Conservation (phyloP, 2,113 vertebrate species). For the Pygoscelis antarcticus region DNA sequence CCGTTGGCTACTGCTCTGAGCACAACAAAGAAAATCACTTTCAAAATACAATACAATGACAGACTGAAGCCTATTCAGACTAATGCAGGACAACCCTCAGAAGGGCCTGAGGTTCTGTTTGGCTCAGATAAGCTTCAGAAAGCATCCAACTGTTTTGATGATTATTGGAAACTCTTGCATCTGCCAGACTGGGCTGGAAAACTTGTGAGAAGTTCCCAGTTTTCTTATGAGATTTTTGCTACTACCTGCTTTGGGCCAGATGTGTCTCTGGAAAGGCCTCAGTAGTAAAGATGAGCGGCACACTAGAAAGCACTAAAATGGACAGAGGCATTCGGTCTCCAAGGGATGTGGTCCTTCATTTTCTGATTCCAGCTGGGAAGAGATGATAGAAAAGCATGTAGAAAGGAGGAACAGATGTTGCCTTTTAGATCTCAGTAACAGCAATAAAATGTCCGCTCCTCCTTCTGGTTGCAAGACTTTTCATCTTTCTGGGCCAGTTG, state of each 20-base stretch:
- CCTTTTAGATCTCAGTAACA: neutral
- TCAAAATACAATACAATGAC: neutral
- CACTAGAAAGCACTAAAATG: neutral
- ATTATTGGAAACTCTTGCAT: neutral
- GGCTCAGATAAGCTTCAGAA: conserved; percentile 62
- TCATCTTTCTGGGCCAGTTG: neutral
- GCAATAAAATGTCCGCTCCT: neutral
- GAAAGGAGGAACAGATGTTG: neutral
- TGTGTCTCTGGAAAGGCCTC: neutral
- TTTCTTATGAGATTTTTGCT: neutral
- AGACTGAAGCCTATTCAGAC: conserved; percentile 16
- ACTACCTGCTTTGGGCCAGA: neutral
- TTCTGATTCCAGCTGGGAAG: neutral
- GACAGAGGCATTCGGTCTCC: neutral
- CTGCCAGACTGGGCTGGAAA: neutral
- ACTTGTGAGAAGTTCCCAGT: neutral
- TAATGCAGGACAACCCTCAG: conserved; percentile 15
- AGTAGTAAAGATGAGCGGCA: neutral
- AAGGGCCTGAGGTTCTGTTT: conserved; percentile 23
- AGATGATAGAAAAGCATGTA: neutral
- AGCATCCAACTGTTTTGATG: conserved; percentile 11
- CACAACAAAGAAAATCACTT: conserved; percentile 4
- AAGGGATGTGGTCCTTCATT: accelerated
- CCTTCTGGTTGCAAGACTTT: neutral
- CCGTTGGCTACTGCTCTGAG: neutral